Evolutionary conservation across 1,140 invertebrate genomes (phyloP).

Genomic region (Meloidogyne floridensis): DNA sequence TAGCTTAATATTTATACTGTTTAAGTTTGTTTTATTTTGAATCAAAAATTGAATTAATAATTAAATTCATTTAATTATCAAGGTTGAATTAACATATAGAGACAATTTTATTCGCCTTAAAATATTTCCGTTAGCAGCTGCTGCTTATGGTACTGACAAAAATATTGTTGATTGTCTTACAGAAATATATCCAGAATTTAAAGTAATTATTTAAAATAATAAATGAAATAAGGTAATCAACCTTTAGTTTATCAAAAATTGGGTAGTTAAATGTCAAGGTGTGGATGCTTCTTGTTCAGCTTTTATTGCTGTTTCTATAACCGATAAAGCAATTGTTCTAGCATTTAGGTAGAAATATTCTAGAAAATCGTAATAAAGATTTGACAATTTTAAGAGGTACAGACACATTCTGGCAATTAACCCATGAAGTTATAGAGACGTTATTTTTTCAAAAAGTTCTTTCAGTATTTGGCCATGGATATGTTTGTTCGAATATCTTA

Average conservation of each 20-base stretch:
- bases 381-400: neutral
- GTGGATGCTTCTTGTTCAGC: constrained; percentile 43
- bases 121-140: constrained; percentile 47
- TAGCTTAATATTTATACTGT: no score
- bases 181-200: neutral
- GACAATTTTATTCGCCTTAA: constrained; percentile 17
- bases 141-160: constrained; percentile 36
- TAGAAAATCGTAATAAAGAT: neutral
- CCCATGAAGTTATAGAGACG: neutral
- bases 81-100: constrained; percentile 3
- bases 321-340: constrained; percentile 46
- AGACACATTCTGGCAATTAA: neutral
- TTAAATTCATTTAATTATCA: no score
- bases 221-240: neutral
- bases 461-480: neutral
- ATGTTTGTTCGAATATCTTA: neutral
- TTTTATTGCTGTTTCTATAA: constrained; percentile 42
- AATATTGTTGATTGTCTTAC: constrained; percentile 8
- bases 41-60: no score
- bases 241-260: neutral
- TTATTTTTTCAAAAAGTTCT: neutral
- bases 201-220: neutral
- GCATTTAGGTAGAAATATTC: constrained; percentile 32
- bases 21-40: no score
- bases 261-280: constrained; percentile 36